These are phyloP conservation scores for Galleria mellonella DNA, from an alignment of 1,140 invertebrate genomes.

Conservation along the genomic window DNA sequence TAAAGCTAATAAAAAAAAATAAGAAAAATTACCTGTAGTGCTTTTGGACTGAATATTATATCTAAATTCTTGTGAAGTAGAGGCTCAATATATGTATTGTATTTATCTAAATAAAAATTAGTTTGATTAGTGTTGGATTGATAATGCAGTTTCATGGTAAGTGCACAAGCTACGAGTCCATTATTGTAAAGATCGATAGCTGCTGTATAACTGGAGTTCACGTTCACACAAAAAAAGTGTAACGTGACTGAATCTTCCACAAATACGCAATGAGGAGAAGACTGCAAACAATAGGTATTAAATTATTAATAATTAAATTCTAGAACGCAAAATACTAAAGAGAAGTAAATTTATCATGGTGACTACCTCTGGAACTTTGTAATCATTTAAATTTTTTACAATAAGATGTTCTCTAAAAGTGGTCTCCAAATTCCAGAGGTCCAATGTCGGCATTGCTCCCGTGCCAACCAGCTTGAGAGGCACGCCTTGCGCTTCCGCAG, in stretches of 20 bases:
- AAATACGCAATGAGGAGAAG: constrained; percentile 57
- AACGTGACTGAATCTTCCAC: constrained; percentile 58
- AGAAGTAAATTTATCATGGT: neutral
- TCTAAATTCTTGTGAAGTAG: constrained; percentile 51
- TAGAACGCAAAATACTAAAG: neutral
- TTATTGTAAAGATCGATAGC: constrained; percentile 57
- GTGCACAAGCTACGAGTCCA: constrained; percentile 51
- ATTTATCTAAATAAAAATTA: constrained; percentile 58
- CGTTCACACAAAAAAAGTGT: constrained; percentile 52
- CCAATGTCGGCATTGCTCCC: constrained; percentile 57
- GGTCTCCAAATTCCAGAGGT: constrained; percentile 63
- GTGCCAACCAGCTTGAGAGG: constrained; percentile 56
- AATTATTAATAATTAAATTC: neutral
- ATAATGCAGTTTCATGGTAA: constrained; percentile 52
- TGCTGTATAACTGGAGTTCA: constrained; percentile 42
- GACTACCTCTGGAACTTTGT: constrained; percentile 51
- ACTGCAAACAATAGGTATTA: constrained; percentile 28
- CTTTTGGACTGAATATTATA: constrained; percentile 59
- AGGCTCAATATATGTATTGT: constrained; percentile 57
- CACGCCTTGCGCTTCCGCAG: constrained; percentile 60
- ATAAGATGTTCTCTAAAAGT: constrained; percentile 66
- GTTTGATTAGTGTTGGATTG: constrained; percentile 37
- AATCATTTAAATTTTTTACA: constrained; percentile 50
- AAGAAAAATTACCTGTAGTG: constrained; percentile 32
- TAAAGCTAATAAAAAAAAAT: neutral